phyloP scores from a whole-genome alignment of 2,888 invertebrate species.

The Fragum fragum region DNA sequence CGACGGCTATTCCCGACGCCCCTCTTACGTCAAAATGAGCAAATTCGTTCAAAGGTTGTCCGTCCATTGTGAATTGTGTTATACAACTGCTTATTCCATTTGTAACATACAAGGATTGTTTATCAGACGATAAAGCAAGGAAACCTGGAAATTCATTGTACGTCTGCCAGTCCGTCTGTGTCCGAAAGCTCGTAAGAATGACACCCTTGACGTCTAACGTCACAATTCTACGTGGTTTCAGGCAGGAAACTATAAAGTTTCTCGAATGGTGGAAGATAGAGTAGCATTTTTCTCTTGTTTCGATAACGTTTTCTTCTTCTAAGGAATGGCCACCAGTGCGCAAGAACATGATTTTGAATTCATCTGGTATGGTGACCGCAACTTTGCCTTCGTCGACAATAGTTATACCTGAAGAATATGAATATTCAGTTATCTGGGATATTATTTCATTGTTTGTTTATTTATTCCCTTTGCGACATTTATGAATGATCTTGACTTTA shows the following conservation, averaged over 20 bases:
- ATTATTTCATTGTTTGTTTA: too few relatives aligned
- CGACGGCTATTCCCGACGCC: conserved; percentile 13
- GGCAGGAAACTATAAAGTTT: not conserved
- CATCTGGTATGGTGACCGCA: conserved; percentile 1
- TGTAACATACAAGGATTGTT: conserved; percentile 4
- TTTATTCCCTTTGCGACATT: too few relatives aligned
- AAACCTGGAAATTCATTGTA: not conserved
- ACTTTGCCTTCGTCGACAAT: not conserved
- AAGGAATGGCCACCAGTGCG: not conserved
- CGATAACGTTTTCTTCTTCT: not conserved
- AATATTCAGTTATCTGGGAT: too few relatives aligned
- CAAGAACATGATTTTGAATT: not conserved
- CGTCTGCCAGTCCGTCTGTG: not conserved
- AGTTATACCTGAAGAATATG: not conserved
- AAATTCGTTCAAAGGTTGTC: not conserved
- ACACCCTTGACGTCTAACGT: conserved; percentile 5
- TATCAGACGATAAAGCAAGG: not conserved
- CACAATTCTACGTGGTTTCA: not conserved
- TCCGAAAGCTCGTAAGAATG: not conserved
- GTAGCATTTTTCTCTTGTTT: not conserved
- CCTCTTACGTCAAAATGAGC: not conserved
- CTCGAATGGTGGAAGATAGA: not conserved
- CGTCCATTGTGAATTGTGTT: not conserved
- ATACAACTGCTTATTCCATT: not conserved
- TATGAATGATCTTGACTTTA: too few relatives aligned